phyloP scores from a whole-genome alignment of 1,140 invertebrate genomes.

The Brachionus paranguensis region DNA sequence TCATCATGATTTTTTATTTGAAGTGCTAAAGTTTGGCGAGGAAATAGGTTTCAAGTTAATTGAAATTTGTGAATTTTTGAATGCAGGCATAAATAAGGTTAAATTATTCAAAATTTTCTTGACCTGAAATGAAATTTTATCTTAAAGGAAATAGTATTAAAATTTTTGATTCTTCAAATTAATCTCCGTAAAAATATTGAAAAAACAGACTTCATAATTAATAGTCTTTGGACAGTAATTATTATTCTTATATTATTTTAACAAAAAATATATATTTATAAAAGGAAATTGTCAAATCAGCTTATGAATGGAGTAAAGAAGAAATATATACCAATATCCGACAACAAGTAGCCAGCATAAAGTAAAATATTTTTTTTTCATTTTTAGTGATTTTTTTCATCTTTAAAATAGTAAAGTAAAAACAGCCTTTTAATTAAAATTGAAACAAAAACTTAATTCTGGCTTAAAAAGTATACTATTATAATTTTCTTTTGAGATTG shows the following conservation, averaged over 20 bases:
- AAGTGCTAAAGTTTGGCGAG: not conserved
- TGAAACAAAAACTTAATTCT: too few species aligned
- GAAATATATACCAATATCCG: not conserved
- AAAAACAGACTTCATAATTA: not conserved
- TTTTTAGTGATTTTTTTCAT: not conserved
- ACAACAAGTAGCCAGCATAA: not conserved
- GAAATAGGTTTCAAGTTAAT: not conserved
- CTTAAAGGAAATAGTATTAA: not conserved
- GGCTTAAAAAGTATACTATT: too few species aligned
- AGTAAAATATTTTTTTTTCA: not conserved
- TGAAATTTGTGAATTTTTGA: not conserved
- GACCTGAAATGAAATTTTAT: not conserved
- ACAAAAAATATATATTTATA: not conserved
- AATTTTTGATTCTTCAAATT: constrained; percentile 19
- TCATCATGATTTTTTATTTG: not conserved
- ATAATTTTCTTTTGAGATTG: too few species aligned
- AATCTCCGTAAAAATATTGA: not conserved
- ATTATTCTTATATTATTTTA: not conserved
- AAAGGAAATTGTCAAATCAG: not conserved
- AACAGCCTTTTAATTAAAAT: too few species aligned
- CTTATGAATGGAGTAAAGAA: not conserved
- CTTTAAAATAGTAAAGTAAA: not conserved
- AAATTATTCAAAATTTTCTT: not conserved
- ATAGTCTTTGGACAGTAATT: not conserved
- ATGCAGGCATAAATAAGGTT: not conserved